Evolutionary conservation across 1,140 invertebrate genomes (phyloP), one percentile per base, ranked within the genome.

Genomic region (Mamestra configurata): DNA sequence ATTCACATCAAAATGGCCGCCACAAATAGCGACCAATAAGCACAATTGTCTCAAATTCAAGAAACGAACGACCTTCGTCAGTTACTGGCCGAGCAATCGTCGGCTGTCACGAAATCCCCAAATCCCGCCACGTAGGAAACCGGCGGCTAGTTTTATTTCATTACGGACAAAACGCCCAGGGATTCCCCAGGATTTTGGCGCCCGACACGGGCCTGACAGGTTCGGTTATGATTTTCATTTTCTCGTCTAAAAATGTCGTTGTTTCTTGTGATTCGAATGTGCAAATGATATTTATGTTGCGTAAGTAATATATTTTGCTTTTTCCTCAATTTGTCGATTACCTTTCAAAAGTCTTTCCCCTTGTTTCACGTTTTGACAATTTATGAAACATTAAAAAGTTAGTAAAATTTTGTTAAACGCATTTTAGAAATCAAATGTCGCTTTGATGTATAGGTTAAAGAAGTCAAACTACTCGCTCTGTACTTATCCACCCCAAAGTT

Each of bases 101-200:
- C 81, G 72, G 51, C 72, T 82, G 81, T 71, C 77, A 82, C 77
- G 35, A 61, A 79, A 79, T 46, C 77, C 81, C 72, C 40, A 43
- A 66, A 55, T 64, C 77, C 77, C 61, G 59, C 57, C 81, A 82
- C 81, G 81, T 82, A 76, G 51, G 35, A 31, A 77, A 22, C 59
- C 55, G 18, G 18, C 37, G 59, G 68, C 72, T 72, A 79, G 73
- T 82, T 82, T 82, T 79, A 82, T 82, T 79, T 79, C 57, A 82
- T 82, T 82, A 79, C 53, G 40, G 64, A 51, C 66, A 61, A 53
- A 66, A 72, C 53, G 66, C 43, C 73, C 53, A 4, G 70, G 77
- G 72, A 77, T 72, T 81, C 46, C 35, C 66, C 51, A n/a, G 46
- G 46, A 78, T 79, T 82, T 76, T 77, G 51, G 43, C 72, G 72